phyloP scores from a whole-genome alignment of 2,113 vertebrate species.

The Origma solitaria region DNA sequence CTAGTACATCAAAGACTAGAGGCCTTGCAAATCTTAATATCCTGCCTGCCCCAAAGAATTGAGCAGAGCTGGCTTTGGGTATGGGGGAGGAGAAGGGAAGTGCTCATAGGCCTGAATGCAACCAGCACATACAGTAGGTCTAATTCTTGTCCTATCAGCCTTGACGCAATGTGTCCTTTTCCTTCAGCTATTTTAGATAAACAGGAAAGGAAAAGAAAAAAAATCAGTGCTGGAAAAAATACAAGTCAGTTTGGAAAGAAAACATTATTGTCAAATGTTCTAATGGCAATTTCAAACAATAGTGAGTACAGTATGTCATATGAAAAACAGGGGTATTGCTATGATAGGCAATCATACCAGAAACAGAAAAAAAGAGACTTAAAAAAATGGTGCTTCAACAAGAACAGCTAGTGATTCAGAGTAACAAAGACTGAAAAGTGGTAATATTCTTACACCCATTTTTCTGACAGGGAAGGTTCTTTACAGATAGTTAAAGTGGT shows the following conservation, averaged over 20 bases:
- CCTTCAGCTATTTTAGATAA: slow-evolving; percentile 67
- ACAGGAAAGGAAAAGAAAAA: slow-evolving; percentile 68
- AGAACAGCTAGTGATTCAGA: background rate
- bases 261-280: slow-evolving; percentile 60
- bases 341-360: background rate
- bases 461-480: background rate
- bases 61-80: background rate
- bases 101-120: background rate
- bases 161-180: slow-evolving; percentile 51
- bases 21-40: slow-evolving; percentile 13
- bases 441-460: background rate
- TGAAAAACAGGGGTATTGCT: background rate
- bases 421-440: background rate
- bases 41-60: slow-evolving; percentile 21
- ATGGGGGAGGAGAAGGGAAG: slow-evolving; percentile 31
- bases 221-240: slow-evolving; percentile 61
- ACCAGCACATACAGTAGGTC: slow-evolving; percentile 16
- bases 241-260: slow-evolving; percentile 55
- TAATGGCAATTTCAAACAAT: slow-evolving; percentile 61
- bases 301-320: slow-evolving; percentile 17
- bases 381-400: background rate
- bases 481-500: background rate
- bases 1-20: slow-evolving; percentile 20
- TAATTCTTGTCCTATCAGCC: slow-evolving; percentile 53
- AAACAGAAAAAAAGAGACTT: background rate